Conservation (phyloP, 2,888 invertebrate species). For the Drosophila mercatorum region DNA sequence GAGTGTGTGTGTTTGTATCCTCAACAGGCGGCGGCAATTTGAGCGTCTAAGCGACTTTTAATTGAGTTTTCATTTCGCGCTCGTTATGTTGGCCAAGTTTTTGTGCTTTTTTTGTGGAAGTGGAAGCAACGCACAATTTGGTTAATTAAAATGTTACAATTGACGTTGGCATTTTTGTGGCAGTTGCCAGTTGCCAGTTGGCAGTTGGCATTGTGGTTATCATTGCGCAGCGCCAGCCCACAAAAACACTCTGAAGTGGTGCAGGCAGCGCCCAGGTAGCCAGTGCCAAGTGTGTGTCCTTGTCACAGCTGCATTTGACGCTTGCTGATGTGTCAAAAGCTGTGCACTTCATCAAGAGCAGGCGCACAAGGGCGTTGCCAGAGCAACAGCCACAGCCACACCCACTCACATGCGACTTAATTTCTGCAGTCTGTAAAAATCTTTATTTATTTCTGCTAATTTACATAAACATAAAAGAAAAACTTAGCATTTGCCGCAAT, state of each 20-base stretch:
- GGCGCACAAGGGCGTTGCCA: neutral
- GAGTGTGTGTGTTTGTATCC: slow-evolving; percentile 5
- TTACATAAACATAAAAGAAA: slow-evolving; percentile 40
- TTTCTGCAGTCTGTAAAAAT: slow-evolving; percentile 37
- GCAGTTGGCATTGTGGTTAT: slow-evolving; percentile 35
- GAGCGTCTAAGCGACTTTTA: slow-evolving; percentile 74
- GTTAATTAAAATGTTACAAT: slow-evolving; percentile 79
- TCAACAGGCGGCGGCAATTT: slow-evolving; percentile 50
- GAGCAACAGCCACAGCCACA: neutral
- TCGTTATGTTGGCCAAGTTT: slow-evolving; percentile 49
- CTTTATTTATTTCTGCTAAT: slow-evolving; percentile 46
- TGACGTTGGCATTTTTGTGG: slow-evolving; percentile 67
- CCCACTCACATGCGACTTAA: slow-evolving; percentile 15
- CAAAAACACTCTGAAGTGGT: neutral
- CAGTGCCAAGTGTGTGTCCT: slow-evolving; percentile 49
- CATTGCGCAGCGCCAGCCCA: slow-evolving; percentile 13
- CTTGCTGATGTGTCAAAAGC: slow-evolving; percentile 34
- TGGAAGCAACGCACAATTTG: slow-evolving; percentile 61
- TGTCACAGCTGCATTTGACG: slow-evolving; percentile 48
- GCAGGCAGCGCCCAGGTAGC: slow-evolving; percentile 24
- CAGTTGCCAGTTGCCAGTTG: slow-evolving; percentile 42
- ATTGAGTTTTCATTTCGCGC: slow-evolving; percentile 72
- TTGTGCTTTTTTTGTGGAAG: slow-evolving; percentile 17
- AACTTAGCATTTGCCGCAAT: slow-evolving; percentile 24
- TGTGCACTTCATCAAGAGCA: slow-evolving; percentile 31